These are phyloP conservation scores for Hirtodrosophila cameraria DNA, from an alignment of 2,888 invertebrate genomes.

Conservation along the genomic window DNA sequence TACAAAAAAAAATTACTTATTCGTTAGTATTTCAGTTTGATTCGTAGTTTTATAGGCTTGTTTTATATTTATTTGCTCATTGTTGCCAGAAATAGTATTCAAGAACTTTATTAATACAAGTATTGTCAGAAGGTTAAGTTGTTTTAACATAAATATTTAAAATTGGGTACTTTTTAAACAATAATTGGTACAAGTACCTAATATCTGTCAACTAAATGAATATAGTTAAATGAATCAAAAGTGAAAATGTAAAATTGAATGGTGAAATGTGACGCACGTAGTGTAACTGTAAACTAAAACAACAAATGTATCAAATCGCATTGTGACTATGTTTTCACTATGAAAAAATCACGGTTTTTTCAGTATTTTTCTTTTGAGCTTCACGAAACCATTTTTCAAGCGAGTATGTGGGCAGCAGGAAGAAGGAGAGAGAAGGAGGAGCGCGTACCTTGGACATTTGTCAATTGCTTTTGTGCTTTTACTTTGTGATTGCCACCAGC, in stretches of 20 bases:
- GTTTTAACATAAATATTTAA: too few species aligned
- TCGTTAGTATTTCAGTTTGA: too few species aligned
- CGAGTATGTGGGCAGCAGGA: constrained; percentile 17
- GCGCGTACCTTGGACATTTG: constrained; percentile 56
- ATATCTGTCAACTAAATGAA: too few species aligned
- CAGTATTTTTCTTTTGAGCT: constrained; percentile 56
- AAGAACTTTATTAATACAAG: too few species aligned
- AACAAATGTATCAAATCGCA: constrained; percentile 45
- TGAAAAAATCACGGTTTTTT: constrained; percentile 60
- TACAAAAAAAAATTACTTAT: too few species aligned
- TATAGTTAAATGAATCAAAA: not conserved
- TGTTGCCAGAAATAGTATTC: too few species aligned
- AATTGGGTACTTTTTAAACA: too few species aligned
- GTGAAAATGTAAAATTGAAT: not conserved
- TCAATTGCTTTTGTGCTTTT: constrained; percentile 49
- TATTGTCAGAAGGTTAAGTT: too few species aligned
- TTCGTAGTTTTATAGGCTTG: too few species aligned
- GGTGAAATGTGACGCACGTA: not conserved
- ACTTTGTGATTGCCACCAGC: constrained; percentile 1
- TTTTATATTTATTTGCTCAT: too few species aligned
- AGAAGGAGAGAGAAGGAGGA: not conserved
- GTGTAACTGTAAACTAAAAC: not conserved
- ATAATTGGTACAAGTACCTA: too few species aligned
- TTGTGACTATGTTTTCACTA: constrained; percentile 56
- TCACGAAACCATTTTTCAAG: constrained; percentile 50